Percentiles rank a stretch among this genome's conserved stretches.
These are phyloP conservation scores for Cygnus buccinator DNA, from an alignment of 2,113 vertebrate genomes.

Conservation along the genomic window DNA sequence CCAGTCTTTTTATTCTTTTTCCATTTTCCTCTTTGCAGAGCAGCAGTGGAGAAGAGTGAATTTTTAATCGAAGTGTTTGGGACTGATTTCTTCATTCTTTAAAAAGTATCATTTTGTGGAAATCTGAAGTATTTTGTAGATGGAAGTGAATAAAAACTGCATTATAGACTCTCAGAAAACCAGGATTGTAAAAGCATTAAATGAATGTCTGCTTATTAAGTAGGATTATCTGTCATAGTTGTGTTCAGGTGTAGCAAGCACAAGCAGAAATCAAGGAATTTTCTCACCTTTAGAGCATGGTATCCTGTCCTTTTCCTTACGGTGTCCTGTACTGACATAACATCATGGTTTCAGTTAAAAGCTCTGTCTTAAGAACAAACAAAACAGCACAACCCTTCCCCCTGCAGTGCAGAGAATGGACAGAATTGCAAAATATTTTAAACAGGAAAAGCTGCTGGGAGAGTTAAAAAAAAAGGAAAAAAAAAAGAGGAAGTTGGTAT, in stretches of 20 bases:
- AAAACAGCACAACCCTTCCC: background rate
- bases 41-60: background rate
- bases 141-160: constrained; percentile 26
- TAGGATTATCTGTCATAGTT: constrained; percentile 1
- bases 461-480: background rate
- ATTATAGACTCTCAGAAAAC: constrained; percentile 31
- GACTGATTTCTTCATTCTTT: background rate
- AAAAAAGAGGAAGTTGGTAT: constrained; percentile 52
- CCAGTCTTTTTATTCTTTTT: background rate
- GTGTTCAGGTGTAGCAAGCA: background rate
- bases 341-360: background rate
- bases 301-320: background rate
- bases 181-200: constrained; percentile 30
- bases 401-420: background rate
- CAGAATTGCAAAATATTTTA: constrained; percentile 38
- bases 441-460: constrained; percentile 15
- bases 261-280: background rate
- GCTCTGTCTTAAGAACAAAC: background rate
- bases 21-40: background rate
- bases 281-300: background rate
- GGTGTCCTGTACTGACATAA: background rate
- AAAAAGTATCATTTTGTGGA: background rate
- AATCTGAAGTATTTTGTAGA: background rate
- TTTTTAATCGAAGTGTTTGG: background rate
- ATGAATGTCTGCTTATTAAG: constrained; percentile 30